Percentiles rank a stretch among this genome's conserved stretches.
Conservation (phyloP, 2,113 vertebrate species). For the Rostratula benghalensis region DNA sequence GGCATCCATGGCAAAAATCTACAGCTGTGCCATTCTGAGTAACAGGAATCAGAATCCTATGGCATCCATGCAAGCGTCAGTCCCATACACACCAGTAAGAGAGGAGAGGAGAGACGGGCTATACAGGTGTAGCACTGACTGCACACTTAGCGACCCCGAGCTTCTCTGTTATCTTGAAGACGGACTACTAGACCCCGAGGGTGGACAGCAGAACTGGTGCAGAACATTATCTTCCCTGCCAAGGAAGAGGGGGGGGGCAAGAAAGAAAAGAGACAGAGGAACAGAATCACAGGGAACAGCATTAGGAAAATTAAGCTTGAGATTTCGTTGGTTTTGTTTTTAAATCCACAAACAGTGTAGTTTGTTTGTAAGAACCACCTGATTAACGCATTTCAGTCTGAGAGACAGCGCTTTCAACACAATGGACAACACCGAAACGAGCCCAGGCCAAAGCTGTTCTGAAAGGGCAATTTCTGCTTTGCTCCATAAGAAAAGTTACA, state of each 20-base stretch:
- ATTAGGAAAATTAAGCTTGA: slow-evolving; percentile 50
- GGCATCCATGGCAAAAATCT: not conserved
- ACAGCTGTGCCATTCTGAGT: not conserved
- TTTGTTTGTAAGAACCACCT: not conserved
- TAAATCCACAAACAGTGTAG: not conserved
- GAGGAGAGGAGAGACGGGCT: slow-evolving; percentile 35
- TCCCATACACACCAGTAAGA: slow-evolving; percentile 41
- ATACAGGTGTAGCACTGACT: slow-evolving; percentile 31
- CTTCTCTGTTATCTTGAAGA: slow-evolving; percentile 72
- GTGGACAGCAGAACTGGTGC: slow-evolving; percentile 72
- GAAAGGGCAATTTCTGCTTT: not conserved
- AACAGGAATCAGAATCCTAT: not conserved
- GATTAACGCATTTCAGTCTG: not conserved
- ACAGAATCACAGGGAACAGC: slow-evolving; percentile 65
- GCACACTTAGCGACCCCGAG: slow-evolving; percentile 44
- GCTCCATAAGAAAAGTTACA: not conserved
- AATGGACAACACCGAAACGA: not conserved
- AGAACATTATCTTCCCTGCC: slow-evolving; percentile 73
- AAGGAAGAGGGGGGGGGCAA: slow-evolving; percentile 31
- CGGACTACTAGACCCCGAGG: slow-evolving; percentile 73
- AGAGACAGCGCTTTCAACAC: not conserved
- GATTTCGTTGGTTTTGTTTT: not conserved
- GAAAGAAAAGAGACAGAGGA: slow-evolving; percentile 54
- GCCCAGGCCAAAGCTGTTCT: not conserved
- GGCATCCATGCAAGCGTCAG: slow-evolving; percentile 23